phyloP scores from a whole-genome alignment of 2,888 invertebrate genomes.

The Podabrus alpinus region DNA sequence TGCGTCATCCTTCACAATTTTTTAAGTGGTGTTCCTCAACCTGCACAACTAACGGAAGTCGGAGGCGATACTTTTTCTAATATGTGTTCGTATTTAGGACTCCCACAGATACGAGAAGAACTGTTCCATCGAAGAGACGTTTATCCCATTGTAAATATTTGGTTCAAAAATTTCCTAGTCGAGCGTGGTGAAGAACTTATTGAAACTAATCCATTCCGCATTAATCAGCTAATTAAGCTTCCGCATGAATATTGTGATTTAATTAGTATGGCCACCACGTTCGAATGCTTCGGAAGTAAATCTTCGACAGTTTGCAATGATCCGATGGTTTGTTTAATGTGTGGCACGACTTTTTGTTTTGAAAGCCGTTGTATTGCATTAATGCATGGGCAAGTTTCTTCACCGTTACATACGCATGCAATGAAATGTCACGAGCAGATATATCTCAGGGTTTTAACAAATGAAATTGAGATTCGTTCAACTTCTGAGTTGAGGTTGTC shows the following conservation, averaged over 20 bases:
- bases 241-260: no score
- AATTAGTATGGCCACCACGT: slow-evolving; percentile 92
- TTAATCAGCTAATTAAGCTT: slow-evolving; percentile 75
- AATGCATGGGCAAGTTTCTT: slow-evolving; percentile 74
- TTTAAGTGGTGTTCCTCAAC: slow-evolving; percentile 85
- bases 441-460: slow-evolving; percentile 93
- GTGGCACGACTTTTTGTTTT: slow-evolving; percentile 93
- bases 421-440: slow-evolving; percentile 87
- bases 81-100: slow-evolving; percentile 84
- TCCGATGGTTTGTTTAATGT: slow-evolving; percentile 96
- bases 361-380: slow-evolving; percentile 98
- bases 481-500: slow-evolving; percentile 86
- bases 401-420: slow-evolving; percentile 94
- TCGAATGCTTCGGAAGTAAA: slow-evolving; percentile 91
- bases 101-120: slow-evolving; percentile 69
- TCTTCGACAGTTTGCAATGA: slow-evolving; percentile 88
- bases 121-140: slow-evolving; percentile 61
- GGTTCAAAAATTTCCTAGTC: slow-evolving; percentile 62
- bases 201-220: slow-evolving; percentile 62
- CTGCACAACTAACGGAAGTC: no score
- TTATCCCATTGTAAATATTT: slow-evolving; percentile 61
- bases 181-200: slow-evolving; percentile 40
- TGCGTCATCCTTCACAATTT: slow-evolving; percentile 90
- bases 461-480: slow-evolving; percentile 87
- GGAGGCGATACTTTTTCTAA: slow-evolving; percentile 81